Conservation (phyloP, 2,888 invertebrate genomes). For the Chrysomela aeneicollis region DNA sequence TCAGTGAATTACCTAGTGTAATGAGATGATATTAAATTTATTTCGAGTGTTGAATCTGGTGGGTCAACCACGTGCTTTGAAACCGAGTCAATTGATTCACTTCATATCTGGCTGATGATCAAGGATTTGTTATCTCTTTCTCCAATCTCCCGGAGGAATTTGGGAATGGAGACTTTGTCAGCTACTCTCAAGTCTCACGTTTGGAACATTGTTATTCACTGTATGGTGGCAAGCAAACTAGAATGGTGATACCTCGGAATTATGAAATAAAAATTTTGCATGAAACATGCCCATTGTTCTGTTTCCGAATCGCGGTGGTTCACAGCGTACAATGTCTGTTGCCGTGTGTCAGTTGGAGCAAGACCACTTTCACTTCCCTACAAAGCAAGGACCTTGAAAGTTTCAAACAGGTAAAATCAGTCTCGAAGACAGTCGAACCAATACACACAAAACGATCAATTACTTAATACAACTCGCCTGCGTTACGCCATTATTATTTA, state of each 20-base stretch:
- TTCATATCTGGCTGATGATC: not conserved
- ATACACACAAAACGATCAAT: slow-evolving; percentile 60
- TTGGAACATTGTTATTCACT: too few species aligned
- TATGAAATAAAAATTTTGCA: too few species aligned
- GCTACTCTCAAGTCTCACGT: too few species aligned
- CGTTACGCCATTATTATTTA: slow-evolving; percentile 60
- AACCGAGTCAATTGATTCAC: not conserved
- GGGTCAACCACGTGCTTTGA: not conserved
- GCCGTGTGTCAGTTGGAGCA: slow-evolving; percentile 59
- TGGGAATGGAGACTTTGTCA: too few species aligned
- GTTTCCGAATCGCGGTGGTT: slow-evolving; percentile 19
- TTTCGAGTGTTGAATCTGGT: not conserved
- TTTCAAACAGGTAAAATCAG: slow-evolving; percentile 63
- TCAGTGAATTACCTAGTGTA: slow-evolving; percentile 1
- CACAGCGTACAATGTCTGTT: slow-evolving; percentile 44
- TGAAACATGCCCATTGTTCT: too few species aligned
- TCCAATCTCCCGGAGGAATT: too few species aligned
- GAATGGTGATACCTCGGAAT: too few species aligned
- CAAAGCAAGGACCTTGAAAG: slow-evolving; percentile 63
- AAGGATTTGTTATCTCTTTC: too few species aligned
- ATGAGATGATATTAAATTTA: not conserved
- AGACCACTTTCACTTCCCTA: slow-evolving; percentile 64
- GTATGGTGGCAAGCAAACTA: too few species aligned
- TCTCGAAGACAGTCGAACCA: slow-evolving; percentile 62
- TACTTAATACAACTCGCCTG: slow-evolving; percentile 57